Conservation (phyloP, 1,140 invertebrate genomes). For the Nasonia longicornis region DNA sequence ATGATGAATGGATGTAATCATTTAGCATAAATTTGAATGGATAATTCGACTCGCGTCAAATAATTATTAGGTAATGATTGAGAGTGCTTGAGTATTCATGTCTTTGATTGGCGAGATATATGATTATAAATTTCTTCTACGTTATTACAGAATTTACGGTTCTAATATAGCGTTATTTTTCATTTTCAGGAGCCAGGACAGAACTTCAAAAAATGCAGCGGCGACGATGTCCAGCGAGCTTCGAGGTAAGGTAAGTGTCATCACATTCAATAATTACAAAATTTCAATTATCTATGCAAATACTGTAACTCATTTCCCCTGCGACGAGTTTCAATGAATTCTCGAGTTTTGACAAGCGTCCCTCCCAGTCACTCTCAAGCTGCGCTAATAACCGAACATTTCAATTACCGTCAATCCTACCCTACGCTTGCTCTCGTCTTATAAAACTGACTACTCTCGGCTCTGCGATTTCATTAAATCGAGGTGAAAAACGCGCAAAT, state of each 20-base stretch:
- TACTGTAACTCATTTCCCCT: neutral
- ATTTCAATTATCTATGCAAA: too few species aligned
- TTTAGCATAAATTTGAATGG: neutral
- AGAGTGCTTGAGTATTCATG: too few species aligned
- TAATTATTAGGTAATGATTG: too few species aligned
- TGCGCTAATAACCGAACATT: slow-evolving; percentile 36
- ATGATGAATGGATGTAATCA: neutral
- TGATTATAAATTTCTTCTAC: too few species aligned
- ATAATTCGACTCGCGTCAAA: neutral
- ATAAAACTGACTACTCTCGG: slow-evolving; percentile 26
- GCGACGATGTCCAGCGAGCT: too few species aligned
- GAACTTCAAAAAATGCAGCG: too few species aligned
- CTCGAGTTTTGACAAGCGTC: neutral
- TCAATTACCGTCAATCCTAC: slow-evolving; percentile 31
- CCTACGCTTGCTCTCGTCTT: neutral
- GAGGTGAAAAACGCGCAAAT: slow-evolving; percentile 44
- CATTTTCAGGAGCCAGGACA: too few species aligned
- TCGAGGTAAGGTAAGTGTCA: too few species aligned
- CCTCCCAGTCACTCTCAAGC: neutral
- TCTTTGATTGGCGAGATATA: too few species aligned
- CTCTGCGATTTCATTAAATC: slow-evolving; percentile 37
- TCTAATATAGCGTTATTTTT: too few species aligned
- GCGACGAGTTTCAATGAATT: neutral
- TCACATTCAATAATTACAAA: too few species aligned
- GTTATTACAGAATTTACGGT: too few species aligned